Evolutionary conservation across 2,797 vertebrate species (phyloP), one percentile per base, ranked within the genome.

Genomic region (Phataginus tricuspis): DNA sequence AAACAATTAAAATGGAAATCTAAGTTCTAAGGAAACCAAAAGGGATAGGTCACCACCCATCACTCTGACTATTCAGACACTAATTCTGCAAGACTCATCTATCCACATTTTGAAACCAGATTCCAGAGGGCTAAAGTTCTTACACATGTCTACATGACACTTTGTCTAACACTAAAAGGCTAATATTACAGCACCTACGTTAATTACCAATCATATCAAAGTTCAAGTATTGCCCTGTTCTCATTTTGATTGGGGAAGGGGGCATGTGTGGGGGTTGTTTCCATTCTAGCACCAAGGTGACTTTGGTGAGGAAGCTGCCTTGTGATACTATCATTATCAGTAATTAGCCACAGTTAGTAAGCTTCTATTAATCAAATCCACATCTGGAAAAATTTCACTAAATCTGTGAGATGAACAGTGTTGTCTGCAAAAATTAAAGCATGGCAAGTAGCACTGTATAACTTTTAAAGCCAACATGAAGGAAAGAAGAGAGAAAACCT

Each of bases 341-440:
- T 96, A 97, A 98, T 98, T 98, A 98, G 97, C 96, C 90, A 97
- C 97, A 97, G 97, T 97, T 97, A 97, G 92, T 93, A 97, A 97
- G 96, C 94, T 95, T 98, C 97, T 98, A 98, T 98, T 97, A 98
- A 97, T 98, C 97, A 98, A 97, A 97, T 94, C 77, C 80, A 96
- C 97, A 97, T 97, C 96, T 98, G 96, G 97, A 93, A 96, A 91
- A 96, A 95, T 96, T 97, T 72, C 91, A 93, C 72, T 95, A 93
- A 97, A 96, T 97, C 84, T 92, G 51, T 96, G 79, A 96, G 87
- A 97, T 90, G 83, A 95, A 92, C 89, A 94, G 75, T 83, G 61
- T 71, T 95, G 49, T 91, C 94, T 90, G 79, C 45, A 91, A 95
- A 90, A 86, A 96, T 91, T 91, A 96, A 95, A 95, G 53, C 77